Evolutionary conservation across 2,113 vertebrate genomes (phyloP), one percentile per base, ranked within the genome.

Genomic region (Acanthisitta chloris): DNA sequence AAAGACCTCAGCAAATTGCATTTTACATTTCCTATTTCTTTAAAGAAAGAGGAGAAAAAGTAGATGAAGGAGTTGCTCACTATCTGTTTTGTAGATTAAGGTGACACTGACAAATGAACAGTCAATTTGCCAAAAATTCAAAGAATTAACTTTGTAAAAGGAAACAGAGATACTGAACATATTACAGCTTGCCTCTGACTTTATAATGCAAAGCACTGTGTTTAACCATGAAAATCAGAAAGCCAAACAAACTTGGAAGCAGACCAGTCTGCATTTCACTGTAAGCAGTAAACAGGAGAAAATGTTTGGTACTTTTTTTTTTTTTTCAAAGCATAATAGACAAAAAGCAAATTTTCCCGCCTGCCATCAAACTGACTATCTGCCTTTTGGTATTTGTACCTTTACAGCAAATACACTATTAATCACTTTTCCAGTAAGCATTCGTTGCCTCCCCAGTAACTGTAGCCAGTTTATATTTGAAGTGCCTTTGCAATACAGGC

Each of bases 51-150:
- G 4, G 15, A 58, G 19, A 36, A 77, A 70, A 85, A 85, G 49
- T 21, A 64, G 59, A 62, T 55, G 79, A 78, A 77, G 45, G 55
- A 74, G 42, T 40, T 92, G 51, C n/a, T 88, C 24, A 17, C 67
- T 94, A 48, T 64, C 91, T 96, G 79, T 62, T 88, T 83, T 86
- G 17, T 58, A 92, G 87, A 94, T 83, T 88, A 83, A 83, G 74
- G 69, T 84, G 90, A 94, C 62, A 52, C 62, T 90, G 84, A 94
- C 71, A 93, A 96, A 91, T 73, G 78, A 95, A 70, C 42, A 61
- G 66, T n/a, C 54, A n/a, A 80, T 86, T 70, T 88, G 78, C 92
- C 93, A 95, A 96, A 91, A 93, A 93, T 91, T 28, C 87, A 24
- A 94, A 90, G 93, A 93, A 94, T 88, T 84, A 72, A 52, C 58